These are phyloP conservation scores for Noctilio leporinus DNA, from an alignment of 2,113 vertebrate species.

Conservation along the genomic window DNA sequence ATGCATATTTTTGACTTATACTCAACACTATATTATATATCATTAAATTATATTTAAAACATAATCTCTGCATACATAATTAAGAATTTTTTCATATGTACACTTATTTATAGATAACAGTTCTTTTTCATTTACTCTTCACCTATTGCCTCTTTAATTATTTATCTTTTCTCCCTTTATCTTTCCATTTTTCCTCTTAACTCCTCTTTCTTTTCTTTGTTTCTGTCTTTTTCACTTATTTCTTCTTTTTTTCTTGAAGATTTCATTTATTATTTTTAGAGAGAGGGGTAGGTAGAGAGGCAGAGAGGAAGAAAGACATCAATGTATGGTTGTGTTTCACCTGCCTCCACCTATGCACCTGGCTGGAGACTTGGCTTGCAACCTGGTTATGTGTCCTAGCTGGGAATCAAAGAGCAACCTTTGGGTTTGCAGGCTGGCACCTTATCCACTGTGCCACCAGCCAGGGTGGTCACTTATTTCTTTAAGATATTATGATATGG, in stretches of 20 bases:
- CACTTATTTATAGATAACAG: neutral
- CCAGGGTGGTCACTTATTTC: no score
- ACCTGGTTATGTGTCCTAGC: no score
- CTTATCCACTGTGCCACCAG: no score
- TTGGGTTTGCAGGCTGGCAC: no score
- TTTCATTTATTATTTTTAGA: no score
- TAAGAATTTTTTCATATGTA: neutral
- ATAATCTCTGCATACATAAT: neutral
- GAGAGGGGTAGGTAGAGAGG: no score
- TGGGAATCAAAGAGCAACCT: no score
- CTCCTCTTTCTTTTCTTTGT: neutral
- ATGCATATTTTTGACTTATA: neutral
- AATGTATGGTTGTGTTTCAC: no score
- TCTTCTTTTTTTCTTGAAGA: neutral
- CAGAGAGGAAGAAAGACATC: no score
- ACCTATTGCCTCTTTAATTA: neutral
- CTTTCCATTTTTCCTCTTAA: neutral
- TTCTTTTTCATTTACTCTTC: neutral
- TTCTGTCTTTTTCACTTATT: neutral
- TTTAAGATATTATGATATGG: neutral
- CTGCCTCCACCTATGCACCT: no score
- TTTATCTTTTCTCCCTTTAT: neutral
- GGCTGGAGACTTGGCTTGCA: no score
- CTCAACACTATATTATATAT: neutral
- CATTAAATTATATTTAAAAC: neutral